Percentiles rank a stretch among this genome's conserved stretches.
Conservation (phyloP, 2,888 invertebrate species). For the Pseudococcus longispinus region DNA sequence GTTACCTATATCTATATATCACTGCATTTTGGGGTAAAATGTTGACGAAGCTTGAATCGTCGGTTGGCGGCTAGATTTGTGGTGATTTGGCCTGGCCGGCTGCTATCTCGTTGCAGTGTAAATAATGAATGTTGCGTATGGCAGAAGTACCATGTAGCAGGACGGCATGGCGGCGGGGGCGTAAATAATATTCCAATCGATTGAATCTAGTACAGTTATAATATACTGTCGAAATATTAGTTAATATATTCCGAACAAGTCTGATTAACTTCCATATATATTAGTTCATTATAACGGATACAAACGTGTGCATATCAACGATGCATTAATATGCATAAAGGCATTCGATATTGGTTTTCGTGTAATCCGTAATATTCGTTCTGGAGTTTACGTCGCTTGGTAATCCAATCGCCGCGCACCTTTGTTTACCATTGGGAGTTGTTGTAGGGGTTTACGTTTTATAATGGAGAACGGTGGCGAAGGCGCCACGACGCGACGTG, state of each 20-base stretch:
- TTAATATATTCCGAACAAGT: constrained; percentile 52
- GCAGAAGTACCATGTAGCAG: neutral
- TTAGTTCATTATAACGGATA: constrained; percentile 49
- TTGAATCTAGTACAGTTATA: constrained; percentile 43
- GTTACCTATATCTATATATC: too few relatives aligned
- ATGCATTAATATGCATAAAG: constrained; percentile 54
- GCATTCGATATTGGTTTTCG: constrained; percentile 52
- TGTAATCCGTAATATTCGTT: constrained; percentile 46
- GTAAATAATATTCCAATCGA: constrained; percentile 49
- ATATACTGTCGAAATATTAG: constrained; percentile 56
- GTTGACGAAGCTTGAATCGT: neutral
- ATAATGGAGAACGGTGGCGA: neutral
- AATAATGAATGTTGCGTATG: neutral
- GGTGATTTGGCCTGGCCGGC: neutral
- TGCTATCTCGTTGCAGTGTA: neutral
- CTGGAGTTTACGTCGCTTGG: neutral
- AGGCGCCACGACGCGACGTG: neutral
- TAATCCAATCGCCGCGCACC: constrained; percentile 1
- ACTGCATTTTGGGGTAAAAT: neutral
- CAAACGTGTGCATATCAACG: constrained; percentile 46
- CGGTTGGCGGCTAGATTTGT: neutral
- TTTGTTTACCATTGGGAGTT: constrained; percentile 24
- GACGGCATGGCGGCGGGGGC: neutral
- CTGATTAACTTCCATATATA: constrained; percentile 54
- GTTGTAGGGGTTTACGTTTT: neutral